Conservation (phyloP, 2,113 vertebrate genomes). For the Oxyruncus cristatus region DNA sequence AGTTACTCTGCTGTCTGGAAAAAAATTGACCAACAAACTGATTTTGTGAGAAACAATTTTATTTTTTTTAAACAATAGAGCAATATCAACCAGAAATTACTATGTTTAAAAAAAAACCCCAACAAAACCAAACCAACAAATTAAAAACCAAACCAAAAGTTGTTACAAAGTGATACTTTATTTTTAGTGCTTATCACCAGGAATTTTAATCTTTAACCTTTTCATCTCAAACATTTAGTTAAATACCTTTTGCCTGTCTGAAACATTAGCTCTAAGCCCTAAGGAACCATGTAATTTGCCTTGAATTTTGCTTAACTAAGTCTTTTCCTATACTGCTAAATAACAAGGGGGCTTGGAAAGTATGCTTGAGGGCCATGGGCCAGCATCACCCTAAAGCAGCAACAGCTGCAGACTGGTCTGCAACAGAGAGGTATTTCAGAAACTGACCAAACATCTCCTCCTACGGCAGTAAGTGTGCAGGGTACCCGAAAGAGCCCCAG, state of each 20-base stretch:
- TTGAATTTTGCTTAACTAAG: background rate
- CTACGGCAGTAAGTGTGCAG: background rate
- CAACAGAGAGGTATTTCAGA: background rate
- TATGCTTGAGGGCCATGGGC: rapidly evolving
- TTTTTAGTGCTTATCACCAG: background rate
- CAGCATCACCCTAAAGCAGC: background rate
- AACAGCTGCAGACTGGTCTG: background rate
- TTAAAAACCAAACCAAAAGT: background rate
- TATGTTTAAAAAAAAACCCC: background rate
- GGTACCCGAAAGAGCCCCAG: background rate
- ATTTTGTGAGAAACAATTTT: background rate
- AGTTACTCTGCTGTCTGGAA: background rate
- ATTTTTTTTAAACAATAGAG: background rate
- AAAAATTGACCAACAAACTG: background rate
- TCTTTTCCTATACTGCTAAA: background rate
- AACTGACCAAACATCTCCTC: background rate
- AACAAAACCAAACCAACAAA: background rate
- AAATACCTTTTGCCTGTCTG: background rate
- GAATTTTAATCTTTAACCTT: background rate
- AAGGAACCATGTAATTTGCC: background rate
- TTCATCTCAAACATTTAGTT: background rate
- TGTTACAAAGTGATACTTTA: background rate
- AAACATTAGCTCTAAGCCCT: background rate
- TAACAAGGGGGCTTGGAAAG: background rate
- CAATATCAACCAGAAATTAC: background rate